These are phyloP conservation scores for Nephrotoma appendiculata DNA, from an alignment of 2,888 invertebrate species.

Conservation along the genomic window DNA sequence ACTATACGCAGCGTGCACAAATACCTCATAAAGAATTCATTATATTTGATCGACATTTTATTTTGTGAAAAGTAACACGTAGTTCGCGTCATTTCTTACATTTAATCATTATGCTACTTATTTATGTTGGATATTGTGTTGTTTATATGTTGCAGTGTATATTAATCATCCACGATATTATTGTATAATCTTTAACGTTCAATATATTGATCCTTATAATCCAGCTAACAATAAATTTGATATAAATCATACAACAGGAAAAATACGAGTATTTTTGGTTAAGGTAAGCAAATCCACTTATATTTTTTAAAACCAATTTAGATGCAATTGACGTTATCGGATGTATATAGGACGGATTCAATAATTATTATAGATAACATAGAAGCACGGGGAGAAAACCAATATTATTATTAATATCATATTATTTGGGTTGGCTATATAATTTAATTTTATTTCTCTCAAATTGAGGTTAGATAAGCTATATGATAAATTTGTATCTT, in stretches of 20 bases:
- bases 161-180: conserved; percentile 58
- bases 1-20: too few relatives aligned
- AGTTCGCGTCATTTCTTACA: not conserved
- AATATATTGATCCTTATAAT: conserved; percentile 90
- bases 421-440: too few relatives aligned
- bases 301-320: not conserved
- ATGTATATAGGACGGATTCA: too few relatives aligned
- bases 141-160: not conserved
- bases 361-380: too few relatives aligned
- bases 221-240: conserved; percentile 92
- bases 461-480: too few relatives aligned
- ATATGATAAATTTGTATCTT: too few relatives aligned
- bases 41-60: not conserved
- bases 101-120: not conserved
- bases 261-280: conserved; percentile 66
- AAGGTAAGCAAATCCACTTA: conserved; percentile 50
- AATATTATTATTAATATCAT: too few relatives aligned
- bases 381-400: too few relatives aligned
- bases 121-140: not conserved
- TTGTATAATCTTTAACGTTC: conserved; percentile 87
- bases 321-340: too few relatives aligned
- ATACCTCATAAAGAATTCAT: too few relatives aligned
- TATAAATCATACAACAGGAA: conserved; percentile 88
- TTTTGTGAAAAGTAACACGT: not conserved
- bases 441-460: too few relatives aligned